Evolutionary conservation across 2,888 invertebrate genomes (phyloP), one percentile per base, ranked within the genome.

Genomic region (Branchipolynoe longqiensis): DNA sequence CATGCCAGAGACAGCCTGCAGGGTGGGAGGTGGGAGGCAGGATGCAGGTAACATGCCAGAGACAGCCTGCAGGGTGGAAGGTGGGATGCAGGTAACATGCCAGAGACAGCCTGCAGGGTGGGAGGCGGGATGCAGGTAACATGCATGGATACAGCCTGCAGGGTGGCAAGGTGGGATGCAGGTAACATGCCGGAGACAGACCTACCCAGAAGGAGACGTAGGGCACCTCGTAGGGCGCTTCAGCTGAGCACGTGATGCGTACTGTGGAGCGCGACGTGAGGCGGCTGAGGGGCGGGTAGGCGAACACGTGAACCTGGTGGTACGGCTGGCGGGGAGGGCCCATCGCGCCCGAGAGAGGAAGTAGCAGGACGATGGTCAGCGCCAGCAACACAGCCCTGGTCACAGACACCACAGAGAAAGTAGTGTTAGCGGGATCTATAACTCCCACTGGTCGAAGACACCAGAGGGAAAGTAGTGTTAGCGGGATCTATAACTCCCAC

Each of bases 191-290:
- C 8, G 18, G 48, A 48, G 48, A 48, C 18, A n/a, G n/a, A 62
- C 78, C 4, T 78, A 78, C 78, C 78, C 78, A 78, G 41, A 48
- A 78, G 3, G 78, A 78, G 28, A 78, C 54, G 48, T 78, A 78
- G 31, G 78, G 78, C 12, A 33, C 25, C 31, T 78, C 78, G 28
- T n/a, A 78, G 48, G 78, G 78, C 12, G 28, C 78, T 25, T 78
- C 41, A 6, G 78, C 78, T 1, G 12, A 48, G 28, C 78, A 78
- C 3, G 48, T 78, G 78, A 78, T 28, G 3, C 78, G 25, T 2
- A 78, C 54, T 22, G 78, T 78, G 54, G 48, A 48, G 48, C 78
- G 78, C 48, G 78, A 28, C 25, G 22, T 48, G 48, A 78, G 78
- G 78, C 6, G 6, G 8, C 18, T 78, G 28, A 48, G 48, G 41